Evolutionary conservation across 2,888 invertebrate species (phyloP).

Genomic region (Linyphia triangularis): DNA sequence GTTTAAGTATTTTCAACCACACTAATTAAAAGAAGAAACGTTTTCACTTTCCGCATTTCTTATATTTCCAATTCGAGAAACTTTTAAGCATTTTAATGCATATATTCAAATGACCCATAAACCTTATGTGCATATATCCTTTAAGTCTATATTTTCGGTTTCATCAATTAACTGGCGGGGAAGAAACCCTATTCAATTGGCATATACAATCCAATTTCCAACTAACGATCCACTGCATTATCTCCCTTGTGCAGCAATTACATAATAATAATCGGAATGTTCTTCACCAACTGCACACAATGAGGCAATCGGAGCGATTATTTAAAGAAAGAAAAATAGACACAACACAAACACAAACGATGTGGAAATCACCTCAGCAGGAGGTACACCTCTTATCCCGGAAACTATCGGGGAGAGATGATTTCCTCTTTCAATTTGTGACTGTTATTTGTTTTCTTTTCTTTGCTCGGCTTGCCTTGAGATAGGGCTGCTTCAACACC

Average conservation of each 20-base stretch:
- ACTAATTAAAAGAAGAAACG: no score
- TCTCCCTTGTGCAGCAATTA: neutral
- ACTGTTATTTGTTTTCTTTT: constrained; percentile 36
- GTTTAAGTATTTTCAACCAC: no score
- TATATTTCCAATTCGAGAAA: no score
- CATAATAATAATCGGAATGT: constrained; percentile 6
- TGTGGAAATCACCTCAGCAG: constrained; percentile 57
- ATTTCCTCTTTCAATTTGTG: constrained; percentile 6
- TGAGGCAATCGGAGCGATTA: constrained; percentile 38
- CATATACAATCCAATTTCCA: no score
- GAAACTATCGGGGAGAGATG: constrained; percentile 2
- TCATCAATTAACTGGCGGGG: no score
- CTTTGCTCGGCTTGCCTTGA: constrained; percentile 12
- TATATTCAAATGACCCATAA: no score
- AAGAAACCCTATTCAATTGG: no score
- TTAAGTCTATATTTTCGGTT: no score
- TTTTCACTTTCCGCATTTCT: no score
- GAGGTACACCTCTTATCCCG: constrained; percentile 62
- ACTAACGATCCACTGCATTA: no score
- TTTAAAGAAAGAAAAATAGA: constrained; percentile 12
- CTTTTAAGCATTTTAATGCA: no score
- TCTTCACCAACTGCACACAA: constrained; percentile 5
- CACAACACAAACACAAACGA: constrained; percentile 26
- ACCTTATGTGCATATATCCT: no score
- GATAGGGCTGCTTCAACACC: constrained; percentile 28